Conservation (phyloP, 2,113 vertebrate species). For the Lanius ludovicianus region DNA sequence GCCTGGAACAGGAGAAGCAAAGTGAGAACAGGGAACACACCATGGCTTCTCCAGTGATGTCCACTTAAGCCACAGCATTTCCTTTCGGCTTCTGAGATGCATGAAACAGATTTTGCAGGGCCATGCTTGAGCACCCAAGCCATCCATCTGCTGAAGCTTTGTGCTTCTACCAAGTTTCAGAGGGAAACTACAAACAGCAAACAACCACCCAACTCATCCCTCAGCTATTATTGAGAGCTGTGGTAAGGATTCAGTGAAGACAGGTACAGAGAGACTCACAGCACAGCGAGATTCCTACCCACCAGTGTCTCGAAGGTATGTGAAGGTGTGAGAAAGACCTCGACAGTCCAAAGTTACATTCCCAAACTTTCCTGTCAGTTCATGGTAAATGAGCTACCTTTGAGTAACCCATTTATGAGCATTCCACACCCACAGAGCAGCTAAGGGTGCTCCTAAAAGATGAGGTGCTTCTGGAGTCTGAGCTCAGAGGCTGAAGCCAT, state of each 20-base stretch:
- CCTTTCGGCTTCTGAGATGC: background rate
- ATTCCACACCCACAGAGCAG: background rate
- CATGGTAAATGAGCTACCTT: background rate
- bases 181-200: background rate
- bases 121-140: background rate
- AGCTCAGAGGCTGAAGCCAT: background rate
- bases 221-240: background rate
- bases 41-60: background rate
- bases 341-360: background rate
- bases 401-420: background rate
- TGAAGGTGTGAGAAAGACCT: background rate
- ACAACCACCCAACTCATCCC: background rate
- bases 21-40: background rate
- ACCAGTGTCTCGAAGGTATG: rapidly evolving
- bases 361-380: background rate
- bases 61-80: background rate
- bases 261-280: background rate
- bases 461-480: background rate
- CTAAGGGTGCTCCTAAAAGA: background rate
- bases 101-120: background rate
- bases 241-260: background rate
- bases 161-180: background rate
- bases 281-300: background rate
- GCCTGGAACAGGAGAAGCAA: slow-evolving; percentile 72
- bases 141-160: background rate